Evolutionary conservation across 2,888 invertebrate genomes (phyloP).

Genomic region (Drosophila parthenogenetica): DNA sequence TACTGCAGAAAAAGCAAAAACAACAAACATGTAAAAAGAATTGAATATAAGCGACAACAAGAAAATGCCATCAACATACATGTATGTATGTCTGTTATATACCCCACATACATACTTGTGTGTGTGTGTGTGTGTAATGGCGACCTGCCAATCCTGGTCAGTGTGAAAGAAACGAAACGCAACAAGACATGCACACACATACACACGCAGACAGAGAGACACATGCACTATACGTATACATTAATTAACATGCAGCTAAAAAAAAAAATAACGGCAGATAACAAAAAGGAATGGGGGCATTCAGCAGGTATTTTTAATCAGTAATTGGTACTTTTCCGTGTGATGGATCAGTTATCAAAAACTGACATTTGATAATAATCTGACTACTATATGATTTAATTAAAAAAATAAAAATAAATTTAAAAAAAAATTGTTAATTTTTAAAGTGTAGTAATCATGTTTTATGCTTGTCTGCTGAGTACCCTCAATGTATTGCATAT

Average conservation of each 20-base stretch:
- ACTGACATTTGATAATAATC: too few relatives aligned
- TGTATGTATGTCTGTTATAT: slow-evolving; percentile 12
- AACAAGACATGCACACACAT: slow-evolving; percentile 51
- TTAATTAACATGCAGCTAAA: slow-evolving; percentile 50
- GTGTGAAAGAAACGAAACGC: slow-evolving; percentile 44
- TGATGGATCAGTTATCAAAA: background rate
- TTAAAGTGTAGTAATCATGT: background rate
- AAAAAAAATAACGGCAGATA: slow-evolving; percentile 12
- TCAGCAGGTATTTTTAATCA: background rate
- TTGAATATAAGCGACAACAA: slow-evolving; percentile 1
- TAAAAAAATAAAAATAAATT: background rate
- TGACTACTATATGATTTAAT: background rate
- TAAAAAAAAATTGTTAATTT: background rate
- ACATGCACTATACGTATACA: slow-evolving; percentile 36
- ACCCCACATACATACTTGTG: background rate
- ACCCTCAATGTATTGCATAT: slow-evolving; percentile 59
- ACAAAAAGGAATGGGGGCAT: slow-evolving; percentile 2
- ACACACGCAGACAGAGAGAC: slow-evolving; percentile 37
- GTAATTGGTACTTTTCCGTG: background rate
- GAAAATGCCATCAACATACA: slow-evolving; percentile 2
- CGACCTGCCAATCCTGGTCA: slow-evolving; percentile 29
- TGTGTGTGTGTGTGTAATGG: slow-evolving; percentile 13
- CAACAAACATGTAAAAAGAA: slow-evolving; percentile 13
- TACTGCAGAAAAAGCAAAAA: slow-evolving; percentile 28
- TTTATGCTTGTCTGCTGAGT: background rate